Conservation (phyloP, 2,888 invertebrate species). For the Catotricha subobsoleta region DNA sequence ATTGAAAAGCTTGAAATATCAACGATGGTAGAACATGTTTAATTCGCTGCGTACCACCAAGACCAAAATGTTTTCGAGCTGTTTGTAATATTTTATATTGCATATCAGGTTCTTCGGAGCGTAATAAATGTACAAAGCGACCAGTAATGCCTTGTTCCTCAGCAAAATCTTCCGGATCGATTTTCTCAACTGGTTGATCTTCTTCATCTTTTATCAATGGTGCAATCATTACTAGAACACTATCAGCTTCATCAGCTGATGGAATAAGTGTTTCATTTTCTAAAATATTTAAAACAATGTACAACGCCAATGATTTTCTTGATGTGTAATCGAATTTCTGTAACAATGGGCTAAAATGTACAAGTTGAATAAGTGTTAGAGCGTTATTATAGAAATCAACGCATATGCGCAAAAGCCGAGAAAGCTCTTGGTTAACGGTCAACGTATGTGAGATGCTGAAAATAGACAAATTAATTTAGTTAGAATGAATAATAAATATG, state of each 20-base stretch:
- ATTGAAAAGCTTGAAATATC: constrained; percentile 79
- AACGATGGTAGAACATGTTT: constrained; percentile 85
- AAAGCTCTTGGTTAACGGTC: constrained; percentile 80
- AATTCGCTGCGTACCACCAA: constrained; percentile 78
- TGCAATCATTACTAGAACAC: constrained; percentile 58
- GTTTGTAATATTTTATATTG: constrained; percentile 80
- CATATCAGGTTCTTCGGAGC: constrained; percentile 62
- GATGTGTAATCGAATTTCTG: constrained; percentile 78
- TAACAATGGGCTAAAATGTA: constrained; percentile 72
- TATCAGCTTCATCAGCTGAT: constrained; percentile 73
- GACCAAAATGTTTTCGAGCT: constrained; percentile 73
- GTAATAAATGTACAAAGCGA: constrained; percentile 64
- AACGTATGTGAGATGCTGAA: constrained; percentile 25
- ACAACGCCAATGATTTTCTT: constrained; percentile 67
- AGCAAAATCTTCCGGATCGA: constrained; percentile 84
- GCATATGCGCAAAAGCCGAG: constrained; percentile 83
- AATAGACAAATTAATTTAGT: constrained; percentile 3
- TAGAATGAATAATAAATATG: neutral
- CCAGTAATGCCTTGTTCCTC: constrained; percentile 91
- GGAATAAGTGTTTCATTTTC: constrained; percentile 79
- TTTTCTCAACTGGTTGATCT: constrained; percentile 45
- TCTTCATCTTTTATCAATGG: constrained; percentile 75
- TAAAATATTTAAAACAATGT: constrained; percentile 74
- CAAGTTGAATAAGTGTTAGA: constrained; percentile 66
- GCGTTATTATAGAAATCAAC: constrained; percentile 89